Percentiles rank a stretch among this genome's conserved stretches.
These are phyloP conservation scores for Microcebus griseorufus DNA, from an alignment of 2,113 vertebrate species.

Conservation along the genomic window DNA sequence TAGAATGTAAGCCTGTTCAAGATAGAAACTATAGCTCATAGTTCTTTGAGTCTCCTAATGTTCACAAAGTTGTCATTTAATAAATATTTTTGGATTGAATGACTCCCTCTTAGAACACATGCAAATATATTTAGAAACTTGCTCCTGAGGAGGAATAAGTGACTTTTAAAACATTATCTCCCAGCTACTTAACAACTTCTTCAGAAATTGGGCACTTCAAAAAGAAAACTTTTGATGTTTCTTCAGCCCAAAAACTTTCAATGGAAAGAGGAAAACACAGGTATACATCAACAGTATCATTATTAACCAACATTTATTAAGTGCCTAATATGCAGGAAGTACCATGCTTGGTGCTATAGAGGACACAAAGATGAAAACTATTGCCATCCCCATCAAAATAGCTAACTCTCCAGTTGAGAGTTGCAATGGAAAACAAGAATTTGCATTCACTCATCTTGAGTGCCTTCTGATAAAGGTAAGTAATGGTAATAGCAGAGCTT, in stretches of 20 bases:
- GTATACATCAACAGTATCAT: background rate
- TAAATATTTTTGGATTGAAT: slow-evolving; percentile 55
- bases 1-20: slow-evolving; percentile 8
- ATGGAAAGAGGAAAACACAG: background rate
- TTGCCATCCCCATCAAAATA: background rate
- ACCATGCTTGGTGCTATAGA: background rate
- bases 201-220: slow-evolving; percentile 46
- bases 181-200: background rate
- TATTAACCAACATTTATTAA: background rate
- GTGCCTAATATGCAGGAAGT: background rate
- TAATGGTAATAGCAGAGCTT: background rate
- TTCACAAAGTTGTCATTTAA: slow-evolving; percentile 36
- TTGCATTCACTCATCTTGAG: background rate
- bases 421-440: background rate
- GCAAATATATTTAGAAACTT: slow-evolving; percentile 53
- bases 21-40: background rate
- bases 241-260: background rate
- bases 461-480: background rate
- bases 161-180: background rate
- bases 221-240: background rate
- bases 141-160: background rate
- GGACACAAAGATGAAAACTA: background rate
- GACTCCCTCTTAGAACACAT: slow-evolving; percentile 23
- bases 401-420: background rate
- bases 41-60: background rate